A percentile compares a stretch with the other conserved stretches of the same genome.
These are phyloP conservation scores for Cheilosia vulpina DNA, from an alignment of 2,888 invertebrate species.

Conservation along the genomic window DNA sequence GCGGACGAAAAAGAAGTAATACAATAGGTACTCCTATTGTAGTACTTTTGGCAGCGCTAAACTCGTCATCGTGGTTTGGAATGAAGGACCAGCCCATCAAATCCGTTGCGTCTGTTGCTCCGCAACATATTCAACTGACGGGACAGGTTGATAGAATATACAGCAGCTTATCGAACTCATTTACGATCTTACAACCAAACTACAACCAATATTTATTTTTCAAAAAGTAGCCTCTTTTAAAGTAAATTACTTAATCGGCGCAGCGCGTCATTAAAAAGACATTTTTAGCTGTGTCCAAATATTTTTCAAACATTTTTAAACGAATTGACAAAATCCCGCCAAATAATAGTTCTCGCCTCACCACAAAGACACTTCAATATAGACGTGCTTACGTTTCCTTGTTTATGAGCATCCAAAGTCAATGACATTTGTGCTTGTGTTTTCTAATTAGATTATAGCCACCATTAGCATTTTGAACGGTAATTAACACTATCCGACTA, in stretches of 20 bases:
- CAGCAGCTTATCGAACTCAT: no score
- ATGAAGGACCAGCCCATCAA: no score
- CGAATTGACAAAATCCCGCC: not conserved
- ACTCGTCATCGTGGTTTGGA: no score
- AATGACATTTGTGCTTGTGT: conserved; percentile 53
- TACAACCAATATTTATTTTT: no score
- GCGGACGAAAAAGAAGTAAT: no score
- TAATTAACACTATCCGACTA: conserved; percentile 46
- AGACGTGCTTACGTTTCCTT: not conserved
- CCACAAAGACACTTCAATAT: not conserved
- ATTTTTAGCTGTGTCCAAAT: not conserved
- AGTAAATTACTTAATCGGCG: not conserved
- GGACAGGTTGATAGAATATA: no score
- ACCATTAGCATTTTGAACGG: conserved; percentile 60
- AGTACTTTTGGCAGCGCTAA: no score
- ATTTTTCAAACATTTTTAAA: conserved; percentile 5
- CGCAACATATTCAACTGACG: no score
- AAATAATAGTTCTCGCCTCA: not conserved
- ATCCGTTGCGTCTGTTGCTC: no score
- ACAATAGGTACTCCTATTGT: no score
- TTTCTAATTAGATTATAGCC: conserved; percentile 68
- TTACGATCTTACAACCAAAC: no score
- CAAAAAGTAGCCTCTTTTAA: no score
- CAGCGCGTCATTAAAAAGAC: not conserved
- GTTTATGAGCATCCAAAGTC: conserved; percentile 60